Base-by-base conservation (phyloP, 2,888 invertebrate species). In the Deilephila porcellus region DNA sequence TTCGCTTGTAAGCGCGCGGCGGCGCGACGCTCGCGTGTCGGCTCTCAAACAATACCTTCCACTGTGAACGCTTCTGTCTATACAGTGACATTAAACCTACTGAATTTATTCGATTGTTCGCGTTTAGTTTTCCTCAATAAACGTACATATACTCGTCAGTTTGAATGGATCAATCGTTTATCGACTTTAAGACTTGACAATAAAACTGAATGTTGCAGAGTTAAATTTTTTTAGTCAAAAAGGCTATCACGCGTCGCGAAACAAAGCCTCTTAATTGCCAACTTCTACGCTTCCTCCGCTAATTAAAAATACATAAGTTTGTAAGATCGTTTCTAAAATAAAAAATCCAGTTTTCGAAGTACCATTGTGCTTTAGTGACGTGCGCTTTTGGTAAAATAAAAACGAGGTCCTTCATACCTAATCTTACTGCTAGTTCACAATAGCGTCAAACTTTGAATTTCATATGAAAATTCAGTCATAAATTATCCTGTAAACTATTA, bases 21-120 rank as follows among this genome's bases (percentile, higher is more conserved):
- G 25, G 25, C 25, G 25, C 25, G 29, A 29, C 11, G 29, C 4
- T 52, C 60, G 71, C 60, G 29, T 70, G 73, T 20, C 56, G n/a
- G 71, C 71, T 14, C 45, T 45, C 45, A 60, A 67, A 71, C 64
- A 70, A 64, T 71, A 32, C 56, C 19, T 53, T 53, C 17, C 45
- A 71, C 34, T 72, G 52, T 60, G 74, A 60, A 72, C 45, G n/a
- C n/a, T 71, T 37, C 29, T 72, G 71, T 71, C 64, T 71, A 53
- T 64, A 60, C 60, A 34, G 20, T 72, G 32, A 56, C 64, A 73
- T 73, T 67, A 67, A 64, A 73, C 19, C 25, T 32, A 52, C 29
- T 45, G 56, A 63, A 63, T 52, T 52, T 53, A 72, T 64, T 60
- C 72, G 60, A 19, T 60, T 6, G 20, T 60, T 37, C 71, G 60